phyloP scores from a whole-genome alignment of 2,797 vertebrate species.

The Lithobates pipiens region DNA sequence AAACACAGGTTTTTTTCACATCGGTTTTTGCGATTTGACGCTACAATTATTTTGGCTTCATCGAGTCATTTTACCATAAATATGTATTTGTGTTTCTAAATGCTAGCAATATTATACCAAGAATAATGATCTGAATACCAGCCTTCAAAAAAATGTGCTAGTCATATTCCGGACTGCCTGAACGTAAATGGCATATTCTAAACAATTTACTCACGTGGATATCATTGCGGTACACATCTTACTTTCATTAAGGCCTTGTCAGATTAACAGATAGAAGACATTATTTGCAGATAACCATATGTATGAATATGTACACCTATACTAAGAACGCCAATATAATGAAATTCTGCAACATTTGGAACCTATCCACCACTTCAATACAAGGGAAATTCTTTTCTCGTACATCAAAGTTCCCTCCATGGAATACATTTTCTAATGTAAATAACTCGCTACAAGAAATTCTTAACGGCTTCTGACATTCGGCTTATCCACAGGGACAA shows the following conservation, averaged over 20 bases:
- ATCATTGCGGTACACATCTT: not conserved
- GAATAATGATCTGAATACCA: not conserved
- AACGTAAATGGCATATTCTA: not conserved
- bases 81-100: not conserved
- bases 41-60: too few species aligned
- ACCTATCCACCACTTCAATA: not conserved
- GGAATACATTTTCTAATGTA: slow-evolving; percentile 28
- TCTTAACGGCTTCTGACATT: not conserved
- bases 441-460: slow-evolving; percentile 28
- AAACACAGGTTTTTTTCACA: too few species aligned
- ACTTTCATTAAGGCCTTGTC: not conserved
- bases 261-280: slow-evolving; percentile 3
- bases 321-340: not conserved
- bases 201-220: too few species aligned
- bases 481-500: not conserved
- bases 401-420: slow-evolving; percentile 12
- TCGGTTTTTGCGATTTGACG: too few species aligned
- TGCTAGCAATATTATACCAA: not conserved
- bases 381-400: not conserved
- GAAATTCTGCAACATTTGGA: slow-evolving; percentile 14
- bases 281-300: slow-evolving; percentile 16
- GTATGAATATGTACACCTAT: not conserved
- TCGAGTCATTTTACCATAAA: too few species aligned
- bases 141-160: not conserved
- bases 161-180: not conserved